These are phyloP conservation scores for Gorsachius magnificus DNA, from an alignment of 2,797 vertebrate genomes.

Conservation along the genomic window DNA sequence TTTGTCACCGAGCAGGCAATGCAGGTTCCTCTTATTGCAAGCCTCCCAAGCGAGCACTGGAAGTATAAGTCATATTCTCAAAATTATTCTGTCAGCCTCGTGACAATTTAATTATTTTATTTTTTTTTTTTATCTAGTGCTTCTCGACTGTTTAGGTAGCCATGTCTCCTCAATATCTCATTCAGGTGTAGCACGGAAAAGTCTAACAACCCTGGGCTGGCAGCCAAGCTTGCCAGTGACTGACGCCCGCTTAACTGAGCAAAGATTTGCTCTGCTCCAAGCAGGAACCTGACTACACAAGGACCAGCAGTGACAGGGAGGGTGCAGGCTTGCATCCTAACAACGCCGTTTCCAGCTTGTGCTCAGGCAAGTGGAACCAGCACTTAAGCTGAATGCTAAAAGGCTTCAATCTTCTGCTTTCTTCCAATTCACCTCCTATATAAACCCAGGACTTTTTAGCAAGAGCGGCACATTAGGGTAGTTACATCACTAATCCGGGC, in stretches of 20 bases:
- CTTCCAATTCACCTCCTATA: constrained; percentile 59
- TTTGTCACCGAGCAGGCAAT: background rate
- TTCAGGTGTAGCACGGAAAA: constrained; percentile 82
- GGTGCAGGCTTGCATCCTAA: constrained; percentile 73
- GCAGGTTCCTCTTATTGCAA: background rate
- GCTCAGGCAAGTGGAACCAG: constrained; percentile 75
- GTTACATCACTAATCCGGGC: constrained; percentile 43
- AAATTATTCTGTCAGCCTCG: constrained; percentile 72
- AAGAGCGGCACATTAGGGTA: constrained; percentile 57
- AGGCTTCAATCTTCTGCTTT: constrained; percentile 53
- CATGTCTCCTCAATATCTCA: constrained; percentile 84
- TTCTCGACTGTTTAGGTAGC: constrained; percentile 61
- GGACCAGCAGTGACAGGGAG: constrained; percentile 69
- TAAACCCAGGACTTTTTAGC: constrained; percentile 49
- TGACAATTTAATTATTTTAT: constrained; percentile 62
- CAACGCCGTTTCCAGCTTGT: constrained; percentile 64
- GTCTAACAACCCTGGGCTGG: constrained; percentile 68
- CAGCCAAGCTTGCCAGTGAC: constrained; percentile 74
- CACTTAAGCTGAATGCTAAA: constrained; percentile 69
- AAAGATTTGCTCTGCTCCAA: constrained; percentile 78
- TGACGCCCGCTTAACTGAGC: constrained; percentile 75
- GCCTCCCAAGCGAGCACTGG: background rate
- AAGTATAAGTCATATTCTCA: constrained; percentile 30
- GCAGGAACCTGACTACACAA: constrained; percentile 63
- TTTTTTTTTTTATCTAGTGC: constrained; percentile 32